Percentiles rank a stretch among this genome's conserved stretches.
phyloP scores from a whole-genome alignment of 2,888 invertebrate species.

The Girardia tigrina region DNA sequence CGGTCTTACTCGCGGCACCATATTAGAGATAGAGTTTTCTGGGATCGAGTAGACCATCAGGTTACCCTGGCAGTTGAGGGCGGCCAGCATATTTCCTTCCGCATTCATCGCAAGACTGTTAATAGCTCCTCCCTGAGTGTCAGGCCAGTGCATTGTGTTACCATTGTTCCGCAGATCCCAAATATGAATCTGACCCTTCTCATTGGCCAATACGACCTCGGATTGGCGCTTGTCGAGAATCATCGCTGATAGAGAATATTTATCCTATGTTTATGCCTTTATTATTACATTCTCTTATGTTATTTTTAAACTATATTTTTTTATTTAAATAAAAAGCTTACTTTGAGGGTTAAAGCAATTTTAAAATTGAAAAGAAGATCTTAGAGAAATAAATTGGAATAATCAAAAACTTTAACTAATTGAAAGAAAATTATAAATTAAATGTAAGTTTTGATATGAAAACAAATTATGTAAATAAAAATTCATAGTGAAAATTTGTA shows the following conservation, averaged over 20 bases:
- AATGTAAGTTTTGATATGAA: too few relatives aligned
- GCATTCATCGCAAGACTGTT: constrained; percentile 77
- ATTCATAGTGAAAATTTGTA: too few relatives aligned
- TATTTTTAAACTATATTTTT: too few relatives aligned
- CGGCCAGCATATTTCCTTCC: constrained; percentile 73
- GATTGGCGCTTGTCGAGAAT: constrained; percentile 86
- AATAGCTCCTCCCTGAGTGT: constrained; percentile 52
- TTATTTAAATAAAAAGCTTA: too few relatives aligned
- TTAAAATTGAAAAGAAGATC: too few relatives aligned
- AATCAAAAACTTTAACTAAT: too few relatives aligned
- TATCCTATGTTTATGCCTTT: too few relatives aligned
- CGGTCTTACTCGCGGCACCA: constrained; percentile 33
- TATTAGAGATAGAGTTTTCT: constrained; percentile 40
- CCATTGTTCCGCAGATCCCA: constrained; percentile 63
- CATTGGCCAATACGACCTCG: constrained; percentile 85
- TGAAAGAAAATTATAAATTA: too few relatives aligned
- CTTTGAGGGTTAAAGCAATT: too few relatives aligned
- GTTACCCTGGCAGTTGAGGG: constrained; percentile 81
- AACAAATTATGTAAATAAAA: too few relatives aligned
- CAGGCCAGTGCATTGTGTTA: constrained; percentile 19
- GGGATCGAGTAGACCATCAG: constrained; percentile 75
- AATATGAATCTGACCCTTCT: constrained; percentile 78
- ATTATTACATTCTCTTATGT: too few relatives aligned
- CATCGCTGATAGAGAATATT: constrained; percentile 78
- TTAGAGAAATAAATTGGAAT: too few relatives aligned